Conservation (phyloP, 2,797 vertebrate species). For the Paedocypris micromegethes region DNA sequence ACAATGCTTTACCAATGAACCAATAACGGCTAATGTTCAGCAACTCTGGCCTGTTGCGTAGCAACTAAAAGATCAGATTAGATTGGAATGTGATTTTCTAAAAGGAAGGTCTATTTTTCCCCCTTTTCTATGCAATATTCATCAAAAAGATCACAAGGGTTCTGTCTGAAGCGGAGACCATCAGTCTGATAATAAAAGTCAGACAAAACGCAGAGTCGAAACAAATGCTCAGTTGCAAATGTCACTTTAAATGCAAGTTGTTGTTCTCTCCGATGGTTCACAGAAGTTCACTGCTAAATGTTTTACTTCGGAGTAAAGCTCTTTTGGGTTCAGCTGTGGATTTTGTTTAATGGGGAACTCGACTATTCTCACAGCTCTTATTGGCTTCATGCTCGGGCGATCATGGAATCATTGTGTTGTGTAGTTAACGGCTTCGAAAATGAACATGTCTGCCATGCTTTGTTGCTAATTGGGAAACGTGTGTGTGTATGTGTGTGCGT, state of each 20-base stretch:
- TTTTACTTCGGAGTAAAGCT: slow-evolving; percentile 2
- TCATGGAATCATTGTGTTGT: slow-evolving; percentile 44
- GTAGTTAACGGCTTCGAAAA: slow-evolving; percentile 52
- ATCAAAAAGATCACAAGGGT: background rate
- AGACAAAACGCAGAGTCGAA: background rate
- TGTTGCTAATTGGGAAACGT: slow-evolving; percentile 24
- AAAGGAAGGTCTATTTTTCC: background rate
- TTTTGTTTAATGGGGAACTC: background rate
- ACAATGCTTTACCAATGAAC: background rate
- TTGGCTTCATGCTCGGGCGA: slow-evolving; percentile 29
- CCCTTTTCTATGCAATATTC: background rate
- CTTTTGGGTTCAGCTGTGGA: slow-evolving; percentile 3
- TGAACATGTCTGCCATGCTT: slow-evolving; percentile 47
- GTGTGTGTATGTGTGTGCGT: background rate
- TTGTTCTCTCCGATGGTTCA: background rate
- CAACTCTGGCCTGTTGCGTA: background rate
- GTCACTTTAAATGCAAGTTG: background rate
- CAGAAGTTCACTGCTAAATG: slow-evolving; percentile 1
- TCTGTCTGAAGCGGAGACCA: slow-evolving; percentile 1
- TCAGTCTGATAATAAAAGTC: background rate
- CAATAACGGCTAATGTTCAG: background rate
- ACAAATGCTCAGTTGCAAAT: slow-evolving; percentile 4
- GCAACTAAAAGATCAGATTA: slow-evolving; percentile 3
- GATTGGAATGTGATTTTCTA: background rate
- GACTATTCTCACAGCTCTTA: slow-evolving; percentile 6